Percentiles rank a stretch among this genome's conserved stretches.
Conservation (phyloP, 2,797 vertebrate species). For the Danio tinwini region DNA sequence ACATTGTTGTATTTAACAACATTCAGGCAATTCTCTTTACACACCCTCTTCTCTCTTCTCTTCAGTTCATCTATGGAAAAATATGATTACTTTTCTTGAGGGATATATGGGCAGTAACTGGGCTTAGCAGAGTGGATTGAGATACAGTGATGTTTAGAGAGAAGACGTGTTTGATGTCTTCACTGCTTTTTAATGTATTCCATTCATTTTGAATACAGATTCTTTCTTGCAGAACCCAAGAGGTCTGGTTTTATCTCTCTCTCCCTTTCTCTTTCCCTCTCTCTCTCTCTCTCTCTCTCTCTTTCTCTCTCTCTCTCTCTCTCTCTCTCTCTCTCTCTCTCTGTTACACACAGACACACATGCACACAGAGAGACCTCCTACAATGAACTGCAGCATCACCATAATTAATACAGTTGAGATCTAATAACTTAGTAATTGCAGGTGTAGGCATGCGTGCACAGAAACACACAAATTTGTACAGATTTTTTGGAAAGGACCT, state of each 20-base stretch:
- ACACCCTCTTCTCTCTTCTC: neutral
- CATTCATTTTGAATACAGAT: constrained; percentile 11
- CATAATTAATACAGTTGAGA: constrained; percentile 52
- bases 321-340: too few species aligned
- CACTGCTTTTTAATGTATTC: constrained; percentile 42
- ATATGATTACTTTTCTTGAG: constrained; percentile 7
- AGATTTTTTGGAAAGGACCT: too few species aligned
- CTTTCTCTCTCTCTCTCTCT: neutral
- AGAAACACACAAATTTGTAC: neutral
- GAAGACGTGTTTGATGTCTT: constrained; percentile 14
- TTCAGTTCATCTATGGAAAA: neutral
- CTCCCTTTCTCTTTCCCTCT: neutral
- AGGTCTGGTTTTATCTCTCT: constrained; percentile 11
- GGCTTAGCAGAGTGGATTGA: constrained; percentile 8
- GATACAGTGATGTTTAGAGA: constrained; percentile 30
- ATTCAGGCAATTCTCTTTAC: too few species aligned
- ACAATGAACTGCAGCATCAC: constrained; percentile 34
- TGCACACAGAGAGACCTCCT: constrained; percentile 26
- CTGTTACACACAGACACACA: neutral
- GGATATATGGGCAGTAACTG: neutral
- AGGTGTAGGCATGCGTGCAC: constrained; percentile 7
- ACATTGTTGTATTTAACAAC: too few species aligned
- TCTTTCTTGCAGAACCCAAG: constrained; percentile 31
- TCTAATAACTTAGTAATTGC: constrained; percentile 55
- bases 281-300: too few species aligned